phyloP scores from a whole-genome alignment of 2,888 invertebrate species.

The Chrysopilus asiliformis region DNA sequence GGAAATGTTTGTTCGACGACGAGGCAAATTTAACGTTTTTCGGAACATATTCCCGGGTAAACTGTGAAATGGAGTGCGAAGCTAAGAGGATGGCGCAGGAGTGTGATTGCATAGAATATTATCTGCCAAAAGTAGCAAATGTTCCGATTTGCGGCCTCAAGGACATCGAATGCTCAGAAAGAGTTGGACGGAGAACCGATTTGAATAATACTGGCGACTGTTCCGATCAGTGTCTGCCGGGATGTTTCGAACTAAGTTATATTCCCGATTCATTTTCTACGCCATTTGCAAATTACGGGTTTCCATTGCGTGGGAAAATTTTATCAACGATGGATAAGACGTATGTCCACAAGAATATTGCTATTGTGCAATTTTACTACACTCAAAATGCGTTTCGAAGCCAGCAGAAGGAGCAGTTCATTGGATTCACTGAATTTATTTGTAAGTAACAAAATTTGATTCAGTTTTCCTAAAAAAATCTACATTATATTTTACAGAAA shows the following conservation, averaged over 20 bases:
- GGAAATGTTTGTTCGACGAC: slow-evolving; percentile 57
- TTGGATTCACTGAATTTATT: slow-evolving; percentile 69
- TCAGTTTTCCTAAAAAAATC: too few relatives aligned
- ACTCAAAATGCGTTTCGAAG: slow-evolving; percentile 55
- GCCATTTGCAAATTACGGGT: slow-evolving; percentile 20
- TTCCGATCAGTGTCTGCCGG: slow-evolving; percentile 46
- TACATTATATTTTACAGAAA: too few relatives aligned
- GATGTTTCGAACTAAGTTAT: slow-evolving; percentile 62
- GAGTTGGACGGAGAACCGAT: slow-evolving; percentile 8
- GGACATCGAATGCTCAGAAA: slow-evolving; percentile 46
- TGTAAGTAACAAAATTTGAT: slow-evolving; percentile 52
- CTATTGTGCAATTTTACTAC: slow-evolving; percentile 61
- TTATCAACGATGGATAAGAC: slow-evolving; percentile 21
- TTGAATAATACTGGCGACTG: slow-evolving; percentile 7
- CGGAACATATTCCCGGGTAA: slow-evolving; percentile 54
- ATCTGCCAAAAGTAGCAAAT: slow-evolving; percentile 43
- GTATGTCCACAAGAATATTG: slow-evolving; percentile 44
- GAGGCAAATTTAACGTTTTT: slow-evolving; percentile 55
- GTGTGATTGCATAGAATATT: slow-evolving; percentile 25
- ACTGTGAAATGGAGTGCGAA: slow-evolving; percentile 63
- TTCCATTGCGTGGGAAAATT: slow-evolving; percentile 24
- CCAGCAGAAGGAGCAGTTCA: slow-evolving; percentile 61
- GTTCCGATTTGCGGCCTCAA: slow-evolving; percentile 54
- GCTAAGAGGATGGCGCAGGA: slow-evolving; percentile 43
- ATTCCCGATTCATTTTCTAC: slow-evolving; percentile 11